A percentile compares a stretch with the other conserved stretches of the same genome.
phyloP scores from a whole-genome alignment of 2,113 vertebrate genomes.

The Oxyruncus cristatus region DNA sequence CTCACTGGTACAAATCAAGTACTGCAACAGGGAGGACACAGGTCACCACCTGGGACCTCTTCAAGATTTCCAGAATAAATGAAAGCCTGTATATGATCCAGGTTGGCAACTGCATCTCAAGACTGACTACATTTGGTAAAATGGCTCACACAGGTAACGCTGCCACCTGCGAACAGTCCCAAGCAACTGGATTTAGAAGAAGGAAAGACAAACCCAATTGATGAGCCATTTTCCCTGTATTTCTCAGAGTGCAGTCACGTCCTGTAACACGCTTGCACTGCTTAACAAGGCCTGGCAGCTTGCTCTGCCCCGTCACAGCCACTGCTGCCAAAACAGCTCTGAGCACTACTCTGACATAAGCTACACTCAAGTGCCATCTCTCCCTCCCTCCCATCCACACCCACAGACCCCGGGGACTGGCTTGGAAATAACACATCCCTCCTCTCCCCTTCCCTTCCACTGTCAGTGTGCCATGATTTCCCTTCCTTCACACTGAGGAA shows the following conservation, averaged over 20 bases:
- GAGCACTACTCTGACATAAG: background rate
- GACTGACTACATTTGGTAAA: background rate
- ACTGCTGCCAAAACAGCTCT: slow-evolving; percentile 3
- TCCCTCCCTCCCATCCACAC: background rate
- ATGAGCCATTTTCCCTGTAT: background rate
- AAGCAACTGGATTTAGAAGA: background rate
- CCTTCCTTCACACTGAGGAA: background rate
- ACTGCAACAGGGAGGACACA: background rate
- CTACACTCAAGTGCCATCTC: background rate
- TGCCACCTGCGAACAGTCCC: background rate
- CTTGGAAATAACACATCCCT: background rate
- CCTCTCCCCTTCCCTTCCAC: background rate
- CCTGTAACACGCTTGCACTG: background rate
- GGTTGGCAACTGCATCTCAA: background rate
- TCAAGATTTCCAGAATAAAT: background rate
- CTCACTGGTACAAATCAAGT: background rate
- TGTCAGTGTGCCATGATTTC: background rate
- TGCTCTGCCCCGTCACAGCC: background rate
- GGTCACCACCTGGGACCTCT: background rate
- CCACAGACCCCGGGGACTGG: background rate
- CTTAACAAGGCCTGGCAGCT: background rate
- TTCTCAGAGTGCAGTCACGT: background rate
- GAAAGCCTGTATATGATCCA: background rate
- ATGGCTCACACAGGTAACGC: background rate
- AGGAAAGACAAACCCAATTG: background rate